These are phyloP conservation scores for Lutraria lutraria DNA, from an alignment of 2,888 invertebrate species.

Conservation along the genomic window DNA sequence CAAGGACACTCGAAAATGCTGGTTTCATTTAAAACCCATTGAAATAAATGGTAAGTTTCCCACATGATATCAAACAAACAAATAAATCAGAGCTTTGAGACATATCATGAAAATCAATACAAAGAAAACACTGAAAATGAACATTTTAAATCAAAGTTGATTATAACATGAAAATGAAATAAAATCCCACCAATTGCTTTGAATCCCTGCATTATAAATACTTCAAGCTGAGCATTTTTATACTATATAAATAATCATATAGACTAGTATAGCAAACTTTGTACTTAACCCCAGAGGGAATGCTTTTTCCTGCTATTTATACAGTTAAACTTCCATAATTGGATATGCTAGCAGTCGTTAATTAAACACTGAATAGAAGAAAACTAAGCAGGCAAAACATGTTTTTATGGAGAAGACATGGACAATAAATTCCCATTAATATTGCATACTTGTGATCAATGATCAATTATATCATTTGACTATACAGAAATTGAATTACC, in stretches of 20 bases:
- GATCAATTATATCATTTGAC: slow-evolving; percentile 2
- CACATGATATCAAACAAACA: no score
- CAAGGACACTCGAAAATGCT: no score
- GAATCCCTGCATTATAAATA: not conserved
- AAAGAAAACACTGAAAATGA: no score
- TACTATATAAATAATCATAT: not conserved
- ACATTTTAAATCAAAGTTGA: no score
- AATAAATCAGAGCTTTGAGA: no score
- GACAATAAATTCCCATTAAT: not conserved
- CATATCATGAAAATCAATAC: no score
- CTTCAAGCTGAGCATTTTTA: not conserved
- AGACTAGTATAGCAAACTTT: not conserved
- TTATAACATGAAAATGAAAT: no score
- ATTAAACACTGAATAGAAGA: slow-evolving; percentile 6
- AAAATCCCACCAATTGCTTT: no score
- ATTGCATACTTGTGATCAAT: not conserved
- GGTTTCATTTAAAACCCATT: no score
- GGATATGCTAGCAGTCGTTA: not conserved
- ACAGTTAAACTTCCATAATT: not conserved
- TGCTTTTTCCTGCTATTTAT: not conserved
- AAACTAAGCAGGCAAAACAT: not conserved
- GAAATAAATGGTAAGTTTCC: no score
- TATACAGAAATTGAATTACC: not conserved
- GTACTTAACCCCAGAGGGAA: not conserved
- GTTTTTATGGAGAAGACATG: not conserved